These are phyloP conservation scores for Agrochola macilenta DNA, from an alignment of 2,888 invertebrate species.

Conservation along the genomic window DNA sequence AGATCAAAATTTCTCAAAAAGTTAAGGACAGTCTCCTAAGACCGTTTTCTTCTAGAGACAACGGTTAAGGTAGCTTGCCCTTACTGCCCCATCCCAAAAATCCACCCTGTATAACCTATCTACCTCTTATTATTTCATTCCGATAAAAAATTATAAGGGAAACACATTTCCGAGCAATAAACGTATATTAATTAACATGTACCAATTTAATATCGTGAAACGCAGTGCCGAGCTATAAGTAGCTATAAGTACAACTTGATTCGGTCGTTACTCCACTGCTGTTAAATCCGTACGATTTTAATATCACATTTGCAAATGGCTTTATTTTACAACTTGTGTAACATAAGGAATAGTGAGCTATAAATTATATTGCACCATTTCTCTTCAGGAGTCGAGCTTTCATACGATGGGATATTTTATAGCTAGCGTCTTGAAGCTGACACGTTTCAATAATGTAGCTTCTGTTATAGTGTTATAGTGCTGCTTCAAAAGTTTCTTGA, in stretches of 20 bases:
- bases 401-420: slow-evolving; percentile 10
- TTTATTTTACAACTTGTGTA: slow-evolving; percentile 41
- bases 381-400: slow-evolving; percentile 15
- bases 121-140: no score
- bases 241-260: slow-evolving; percentile 15
- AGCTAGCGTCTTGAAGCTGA: slow-evolving; percentile 10
- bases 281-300: slow-evolving; percentile 40
- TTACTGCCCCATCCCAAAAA: no score
- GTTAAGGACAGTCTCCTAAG: no score
- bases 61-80: no score
- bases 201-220: slow-evolving; percentile 29
- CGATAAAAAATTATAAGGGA: slow-evolving; percentile 2
- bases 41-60: no score
- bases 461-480: not conserved
- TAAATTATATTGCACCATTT: slow-evolving; percentile 40
- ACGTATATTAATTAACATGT: slow-evolving; percentile 42
- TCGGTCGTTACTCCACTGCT: slow-evolving; percentile 22
- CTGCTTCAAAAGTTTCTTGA: not conserved
- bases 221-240: slow-evolving; percentile 13
- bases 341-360: slow-evolving; percentile 23
- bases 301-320: slow-evolving; percentile 52
- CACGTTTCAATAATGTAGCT: slow-evolving; percentile 1
- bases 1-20: no score
- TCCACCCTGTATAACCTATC: no score
- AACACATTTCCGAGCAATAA: slow-evolving; percentile 48